phyloP scores from a whole-genome alignment of 1,140 invertebrate genomes.

The Drosophila ficusphila region DNA sequence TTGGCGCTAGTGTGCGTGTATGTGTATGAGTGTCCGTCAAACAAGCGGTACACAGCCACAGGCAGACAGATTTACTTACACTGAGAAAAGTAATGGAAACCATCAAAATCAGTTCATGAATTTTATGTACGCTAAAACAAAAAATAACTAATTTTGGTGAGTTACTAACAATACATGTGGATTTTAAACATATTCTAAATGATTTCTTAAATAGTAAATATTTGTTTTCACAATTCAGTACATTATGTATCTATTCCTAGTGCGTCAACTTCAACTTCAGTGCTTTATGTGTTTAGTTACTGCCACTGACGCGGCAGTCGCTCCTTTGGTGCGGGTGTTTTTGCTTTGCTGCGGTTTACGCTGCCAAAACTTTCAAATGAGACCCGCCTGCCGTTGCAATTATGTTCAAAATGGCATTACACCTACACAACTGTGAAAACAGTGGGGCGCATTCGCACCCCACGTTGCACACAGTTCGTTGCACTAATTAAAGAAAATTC shows the following conservation, averaged over 20 bases:
- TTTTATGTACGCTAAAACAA: too few relatives aligned
- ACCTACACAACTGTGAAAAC: conserved; percentile 12
- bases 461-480: conserved; percentile 34
- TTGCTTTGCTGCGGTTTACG: conserved; percentile 28
- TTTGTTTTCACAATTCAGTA: neutral
- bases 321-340: conserved; percentile 22
- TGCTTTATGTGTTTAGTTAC: conserved; percentile 10
- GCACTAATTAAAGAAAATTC: conserved; percentile 69
- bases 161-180: too few relatives aligned
- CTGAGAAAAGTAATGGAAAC: neutral
- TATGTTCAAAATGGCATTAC: conserved; percentile 43
- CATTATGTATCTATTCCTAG: too few relatives aligned
- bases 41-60: conserved; percentile 10
- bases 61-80: conserved; percentile 1
- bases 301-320: conserved; percentile 6
- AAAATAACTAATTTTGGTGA: too few relatives aligned
- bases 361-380: conserved; percentile 51
- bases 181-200: too few relatives aligned
- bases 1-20: neutral
- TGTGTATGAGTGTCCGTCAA: conserved; percentile 18
- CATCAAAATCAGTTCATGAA: neutral
- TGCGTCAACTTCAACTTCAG: too few relatives aligned
- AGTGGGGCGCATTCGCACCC: neutral
- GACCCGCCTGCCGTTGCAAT: conserved; percentile 38
- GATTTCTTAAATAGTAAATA: too few relatives aligned